Conservation (phyloP, 2,113 vertebrate genomes). For the Erinaceus europaeus region DNA sequence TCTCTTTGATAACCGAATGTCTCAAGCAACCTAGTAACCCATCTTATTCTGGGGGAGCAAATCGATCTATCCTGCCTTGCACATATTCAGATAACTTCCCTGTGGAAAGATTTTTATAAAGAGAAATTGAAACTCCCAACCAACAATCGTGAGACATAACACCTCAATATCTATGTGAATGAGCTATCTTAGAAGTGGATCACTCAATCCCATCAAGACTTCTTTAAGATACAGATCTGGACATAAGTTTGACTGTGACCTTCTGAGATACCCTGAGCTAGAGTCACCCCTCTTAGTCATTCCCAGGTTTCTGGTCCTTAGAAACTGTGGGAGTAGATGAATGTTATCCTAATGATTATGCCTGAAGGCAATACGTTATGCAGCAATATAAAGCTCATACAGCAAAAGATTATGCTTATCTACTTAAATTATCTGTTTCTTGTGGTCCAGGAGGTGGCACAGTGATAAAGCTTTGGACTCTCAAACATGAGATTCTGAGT, state of each 20-base stretch:
- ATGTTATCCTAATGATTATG: not conserved
- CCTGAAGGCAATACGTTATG: not conserved
- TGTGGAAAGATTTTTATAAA: rapidly evolving
- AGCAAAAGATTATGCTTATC: too few relatives aligned
- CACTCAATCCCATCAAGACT: not conserved
- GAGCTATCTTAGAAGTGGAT: not conserved
- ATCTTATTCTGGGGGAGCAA: not conserved
- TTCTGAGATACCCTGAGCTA: not conserved
- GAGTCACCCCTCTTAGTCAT: not conserved
- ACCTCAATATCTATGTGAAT: not conserved
- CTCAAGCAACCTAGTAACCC: not conserved
- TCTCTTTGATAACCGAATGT: not conserved
- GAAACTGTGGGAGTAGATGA: not conserved
- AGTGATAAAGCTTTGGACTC: too few relatives aligned
- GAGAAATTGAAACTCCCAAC: not conserved
- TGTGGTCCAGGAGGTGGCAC: too few relatives aligned
- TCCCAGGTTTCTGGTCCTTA: not conserved
- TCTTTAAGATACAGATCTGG: not conserved
- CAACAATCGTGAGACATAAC: not conserved
- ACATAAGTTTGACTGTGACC: not conserved
- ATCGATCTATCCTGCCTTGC: not conserved
- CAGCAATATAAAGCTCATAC: not conserved
- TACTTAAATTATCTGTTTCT: too few relatives aligned
- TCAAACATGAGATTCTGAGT: too few relatives aligned
- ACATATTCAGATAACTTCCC: not conserved